Evolutionary conservation across 23 tunicate genomes (phyloP), one percentile per base, ranked within the genome.

Genomic region (Halocynthia aurantium): DNA sequence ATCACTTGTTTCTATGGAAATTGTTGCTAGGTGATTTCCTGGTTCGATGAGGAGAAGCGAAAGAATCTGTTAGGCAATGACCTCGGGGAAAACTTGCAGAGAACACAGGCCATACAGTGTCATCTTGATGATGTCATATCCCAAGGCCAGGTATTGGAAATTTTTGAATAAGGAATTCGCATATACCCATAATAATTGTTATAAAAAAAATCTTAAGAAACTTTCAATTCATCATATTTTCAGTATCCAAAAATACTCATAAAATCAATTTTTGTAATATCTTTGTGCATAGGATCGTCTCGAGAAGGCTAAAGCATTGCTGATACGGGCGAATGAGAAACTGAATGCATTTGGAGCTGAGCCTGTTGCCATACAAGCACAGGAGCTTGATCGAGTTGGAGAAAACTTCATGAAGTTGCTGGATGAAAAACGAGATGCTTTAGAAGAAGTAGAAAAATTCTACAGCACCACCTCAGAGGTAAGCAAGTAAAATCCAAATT

Each of bases 111-210:
- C 7, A 55, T 88, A 73, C 69, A 75, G 5, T 76, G 81, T 64
- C 94, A 88, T 53, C 17, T 88, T 11, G 94, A 88, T 8, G 84
- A 88, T 71, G 72, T 88, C 21, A 82, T 66, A 73, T 79, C 60
- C 6, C 74, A 77, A 78, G 94, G 82, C 11, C 94, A 88, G 81
- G 94, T 88, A 54, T 31, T 15, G 1, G 72, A 1, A 2, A 50
- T 60, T 60, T 2, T 67, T n/a, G 22, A 15, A 67, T 11, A 2
- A 67, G 5, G 13, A 67, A 15, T 67, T 22, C 13, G 2, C 20
- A 67, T 67, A 19, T 11, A n/a, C 22, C 44, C 44, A 31, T 31
- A 31, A 31, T 31, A 31, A 31, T 31, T 31, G 4, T 31, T 31
- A 31, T 31, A 31, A 31, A 31, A 31, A 31, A 31, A 31, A 4